These are phyloP conservation scores for Metalampra italica DNA, from an alignment of 2,888 invertebrate genomes.

Conservation along the genomic window DNA sequence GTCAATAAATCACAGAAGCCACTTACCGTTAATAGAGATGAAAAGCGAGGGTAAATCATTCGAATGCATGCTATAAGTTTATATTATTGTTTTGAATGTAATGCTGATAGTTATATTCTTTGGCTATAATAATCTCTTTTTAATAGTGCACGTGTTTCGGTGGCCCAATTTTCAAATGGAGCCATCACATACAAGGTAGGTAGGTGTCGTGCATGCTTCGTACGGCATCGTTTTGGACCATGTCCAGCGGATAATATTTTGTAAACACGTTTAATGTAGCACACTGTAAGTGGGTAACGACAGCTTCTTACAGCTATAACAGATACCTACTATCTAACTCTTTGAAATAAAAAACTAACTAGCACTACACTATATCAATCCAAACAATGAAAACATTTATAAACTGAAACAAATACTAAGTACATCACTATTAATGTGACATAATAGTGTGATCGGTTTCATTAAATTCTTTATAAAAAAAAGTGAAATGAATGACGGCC, in stretches of 20 bases:
- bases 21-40: conserved; percentile 15
- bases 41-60: conserved; percentile 46
- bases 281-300: conserved; percentile 49
- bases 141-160: conserved; percentile 46
- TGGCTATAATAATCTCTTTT: conserved; percentile 40
- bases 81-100: conserved; percentile 22
- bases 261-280: conserved; percentile 67
- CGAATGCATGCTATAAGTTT: conserved; percentile 50
- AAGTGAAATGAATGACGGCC: conserved; percentile 65
- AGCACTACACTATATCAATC: conserved; percentile 38
- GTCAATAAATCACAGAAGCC: conserved; percentile 27
- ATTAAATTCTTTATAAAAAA: conserved; percentile 48
- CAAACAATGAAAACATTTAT: conserved; percentile 31
- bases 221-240: conserved; percentile 67
- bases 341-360: conserved; percentile 36
- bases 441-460: conserved; percentile 23
- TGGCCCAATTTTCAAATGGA: conserved; percentile 65
- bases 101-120: conserved; percentile 33
- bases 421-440: conserved; percentile 11
- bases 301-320: conserved; percentile 36
- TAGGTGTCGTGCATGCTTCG: conserved; percentile 48
- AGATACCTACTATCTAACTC: conserved; percentile 34
- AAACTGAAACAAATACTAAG: conserved; percentile 25
- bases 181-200: conserved; percentile 54
- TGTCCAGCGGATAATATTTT: conserved; percentile 65